Conservation (phyloP, 2,888 invertebrate species). For the Myopa tessellatipennis region DNA sequence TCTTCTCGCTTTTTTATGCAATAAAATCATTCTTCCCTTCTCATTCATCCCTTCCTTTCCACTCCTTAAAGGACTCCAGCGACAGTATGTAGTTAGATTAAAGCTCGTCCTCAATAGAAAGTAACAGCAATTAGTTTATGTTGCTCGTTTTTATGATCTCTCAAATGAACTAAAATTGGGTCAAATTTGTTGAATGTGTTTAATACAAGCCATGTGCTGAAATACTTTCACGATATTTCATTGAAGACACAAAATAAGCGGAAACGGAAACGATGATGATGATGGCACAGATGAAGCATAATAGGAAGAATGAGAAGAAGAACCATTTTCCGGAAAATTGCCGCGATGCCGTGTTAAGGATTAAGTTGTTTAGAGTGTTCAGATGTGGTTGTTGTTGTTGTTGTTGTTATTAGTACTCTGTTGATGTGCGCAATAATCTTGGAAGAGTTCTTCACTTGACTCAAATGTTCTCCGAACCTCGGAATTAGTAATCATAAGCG, state of each 20-base stretch:
- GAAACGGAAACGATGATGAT: background rate
- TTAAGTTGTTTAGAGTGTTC: conserved; percentile 7
- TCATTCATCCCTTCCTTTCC: background rate
- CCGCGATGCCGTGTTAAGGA: background rate
- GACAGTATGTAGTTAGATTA: background rate
- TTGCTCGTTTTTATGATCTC: conserved; percentile 3
- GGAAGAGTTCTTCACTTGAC: no score
- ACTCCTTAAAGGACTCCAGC: background rate
- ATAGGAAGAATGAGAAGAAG: background rate
- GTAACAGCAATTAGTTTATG: conserved; percentile 29
- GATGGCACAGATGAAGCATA: background rate
- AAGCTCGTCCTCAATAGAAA: background rate
- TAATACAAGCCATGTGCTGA: background rate
- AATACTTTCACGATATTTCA: background rate
- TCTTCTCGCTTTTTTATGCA: background rate
- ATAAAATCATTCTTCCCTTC: background rate
- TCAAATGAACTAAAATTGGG: conserved; percentile 27
- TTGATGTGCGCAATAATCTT: no score
- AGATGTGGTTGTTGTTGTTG: background rate
- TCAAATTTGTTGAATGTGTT: conserved; percentile 26
- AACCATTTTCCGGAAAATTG: background rate
- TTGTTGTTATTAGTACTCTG: background rate
- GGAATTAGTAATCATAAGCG: background rate
- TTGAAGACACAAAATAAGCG: background rate
- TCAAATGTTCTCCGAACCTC: background rate